Percentiles rank a stretch among this genome's conserved stretches.
phyloP scores from a whole-genome alignment of 2,888 invertebrate genomes.

The Fragum sueziense region DNA sequence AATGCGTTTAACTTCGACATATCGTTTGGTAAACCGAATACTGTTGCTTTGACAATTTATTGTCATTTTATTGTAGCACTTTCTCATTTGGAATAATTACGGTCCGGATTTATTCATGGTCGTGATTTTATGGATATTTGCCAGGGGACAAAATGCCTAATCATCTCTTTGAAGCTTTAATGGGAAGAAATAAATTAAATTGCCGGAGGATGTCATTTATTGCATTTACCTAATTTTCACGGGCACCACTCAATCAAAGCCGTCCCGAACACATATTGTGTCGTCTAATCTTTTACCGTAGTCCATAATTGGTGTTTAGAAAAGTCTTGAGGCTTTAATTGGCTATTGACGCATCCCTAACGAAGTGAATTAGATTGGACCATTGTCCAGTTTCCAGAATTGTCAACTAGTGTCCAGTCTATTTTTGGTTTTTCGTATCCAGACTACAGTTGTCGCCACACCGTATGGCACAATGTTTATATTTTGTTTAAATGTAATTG shows the following conservation, averaged over 20 bases:
- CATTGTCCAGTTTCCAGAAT: neutral
- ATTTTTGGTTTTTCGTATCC: neutral
- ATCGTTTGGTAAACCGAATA: neutral
- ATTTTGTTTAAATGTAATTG: too few species aligned
- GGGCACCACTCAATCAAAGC: neutral
- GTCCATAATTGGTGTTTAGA: neutral
- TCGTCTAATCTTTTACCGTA: neutral
- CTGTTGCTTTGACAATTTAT: neutral
- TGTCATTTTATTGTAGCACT: neutral
- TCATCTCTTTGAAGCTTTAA: neutral
- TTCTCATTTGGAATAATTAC: neutral
- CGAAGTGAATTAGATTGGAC: neutral
- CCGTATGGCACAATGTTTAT: too few species aligned
- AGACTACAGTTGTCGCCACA: too few species aligned
- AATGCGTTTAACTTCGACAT: too few species aligned
- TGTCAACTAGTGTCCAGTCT: neutral
- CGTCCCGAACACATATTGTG: neutral
- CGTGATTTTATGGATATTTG: neutral
- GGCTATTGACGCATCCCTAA: neutral
- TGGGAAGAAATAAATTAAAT: neutral
- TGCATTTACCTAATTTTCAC: neutral
- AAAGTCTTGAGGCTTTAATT: neutral
- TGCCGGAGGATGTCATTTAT: neutral
- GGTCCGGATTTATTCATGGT: neutral
- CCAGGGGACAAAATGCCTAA: neutral